A percentile compares a stretch with the other conserved stretches of the same genome.
phyloP scores from a whole-genome alignment of 1,140 invertebrate species.

The Drosophila athabasca region DNA sequence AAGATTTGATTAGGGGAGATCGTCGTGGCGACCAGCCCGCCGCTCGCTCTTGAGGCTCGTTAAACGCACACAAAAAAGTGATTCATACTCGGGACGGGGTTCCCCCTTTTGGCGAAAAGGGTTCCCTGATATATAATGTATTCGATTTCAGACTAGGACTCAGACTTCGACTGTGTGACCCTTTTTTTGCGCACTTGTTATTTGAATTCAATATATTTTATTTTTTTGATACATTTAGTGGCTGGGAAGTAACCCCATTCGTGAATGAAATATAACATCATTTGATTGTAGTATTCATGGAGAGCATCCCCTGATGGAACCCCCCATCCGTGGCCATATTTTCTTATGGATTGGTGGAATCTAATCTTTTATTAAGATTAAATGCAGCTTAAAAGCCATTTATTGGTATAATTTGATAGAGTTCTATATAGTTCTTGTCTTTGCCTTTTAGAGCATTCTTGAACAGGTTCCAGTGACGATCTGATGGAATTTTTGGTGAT shows the following conservation, averaged over 20 bases:
- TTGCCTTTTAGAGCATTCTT: too few relatives aligned
- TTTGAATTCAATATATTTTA: slow-evolving; percentile 1
- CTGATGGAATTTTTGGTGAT: too few relatives aligned
- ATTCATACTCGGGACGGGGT: slow-evolving; percentile 20
- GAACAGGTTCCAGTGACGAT: too few relatives aligned
- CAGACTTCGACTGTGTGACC: too few relatives aligned
- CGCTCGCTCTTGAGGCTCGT: slow-evolving; percentile 25
- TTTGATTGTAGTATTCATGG: slow-evolving; percentile 36
- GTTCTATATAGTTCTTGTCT: too few relatives aligned
- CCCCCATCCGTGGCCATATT: too few relatives aligned
- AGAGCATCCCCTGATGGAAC: neutral
- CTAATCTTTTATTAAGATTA: too few relatives aligned
- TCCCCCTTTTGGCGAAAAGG: neutral
- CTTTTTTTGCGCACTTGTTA: slow-evolving; percentile 8
- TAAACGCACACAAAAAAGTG: slow-evolving; percentile 27
- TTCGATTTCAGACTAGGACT: neutral
- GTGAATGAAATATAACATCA: slow-evolving; percentile 26
- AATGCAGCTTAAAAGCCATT: too few relatives aligned
- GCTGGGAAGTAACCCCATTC: neutral
- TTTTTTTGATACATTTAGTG: neutral
- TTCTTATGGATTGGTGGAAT: too few relatives aligned
- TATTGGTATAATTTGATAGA: too few relatives aligned
- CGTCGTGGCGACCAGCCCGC: neutral
- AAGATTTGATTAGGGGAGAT: slow-evolving; percentile 52
- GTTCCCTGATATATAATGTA: neutral